Evolutionary conservation across 1,140 invertebrate genomes (phyloP), one percentile per base, ranked within the genome.

Genomic region (Diprion similis): DNA sequence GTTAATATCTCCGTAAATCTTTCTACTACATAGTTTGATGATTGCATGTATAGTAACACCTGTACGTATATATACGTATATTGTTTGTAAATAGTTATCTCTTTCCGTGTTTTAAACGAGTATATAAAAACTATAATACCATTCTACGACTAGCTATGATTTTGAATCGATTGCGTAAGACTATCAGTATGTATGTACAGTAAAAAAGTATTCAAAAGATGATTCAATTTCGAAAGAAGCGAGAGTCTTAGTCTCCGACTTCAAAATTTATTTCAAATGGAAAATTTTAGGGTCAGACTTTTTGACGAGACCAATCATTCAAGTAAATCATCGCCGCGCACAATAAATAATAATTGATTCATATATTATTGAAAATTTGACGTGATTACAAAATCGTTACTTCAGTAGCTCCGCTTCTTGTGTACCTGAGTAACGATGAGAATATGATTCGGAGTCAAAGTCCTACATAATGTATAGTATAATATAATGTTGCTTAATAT

Each of bases 401-500:
- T 59, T 59, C 51, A 17, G n/a, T 59, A 59, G n/a, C 51, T 59
- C 51, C 51, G 51, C 51, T 59, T 59, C 51, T 59, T 59, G 51
- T 37, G 24, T 59, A 59, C 51, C 51, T 59, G 51, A 59, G n/a
- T 59, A 59, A 17, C 51, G 51, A 15, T 59, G 51, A 17, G 51
- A 17, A 59, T 59, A 59, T 59, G 51, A 17, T 15, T 59, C n/a
- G 9, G 51, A 3, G 51, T 59, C 51, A 59, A 59, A 59, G 51
- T 59, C 6, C 51, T 59, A 59, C 6, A 6, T 37, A 37, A 37
- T 59, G 51, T 59, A 59, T 59, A 59, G 51, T 59, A 59, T 59
- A 59, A 59, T 59, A 17, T 59, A 59, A 59, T 59, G 51, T 59
- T 59, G 51, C 51, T 59, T 59, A 59, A 59, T 59, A 59, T 59